Evolutionary conservation across 64 coral and sea anemone genomes (phyloP).

Genomic region (Montipora sp.): DNA sequence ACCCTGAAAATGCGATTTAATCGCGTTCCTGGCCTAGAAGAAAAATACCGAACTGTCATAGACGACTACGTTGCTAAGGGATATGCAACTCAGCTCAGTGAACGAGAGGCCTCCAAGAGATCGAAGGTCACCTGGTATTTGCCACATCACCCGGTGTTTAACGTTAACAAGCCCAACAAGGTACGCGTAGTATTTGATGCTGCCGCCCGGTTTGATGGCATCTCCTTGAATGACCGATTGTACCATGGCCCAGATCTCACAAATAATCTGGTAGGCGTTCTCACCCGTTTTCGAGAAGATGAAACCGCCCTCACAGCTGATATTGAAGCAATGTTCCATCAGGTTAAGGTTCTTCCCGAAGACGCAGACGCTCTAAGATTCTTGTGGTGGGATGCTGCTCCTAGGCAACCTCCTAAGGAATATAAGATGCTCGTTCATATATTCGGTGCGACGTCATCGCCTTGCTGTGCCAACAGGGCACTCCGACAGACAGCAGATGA

Average conservation of each 20-base stretch:
- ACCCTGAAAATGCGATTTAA: background rate
- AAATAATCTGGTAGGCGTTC: constrained; percentile 9
- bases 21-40: background rate
- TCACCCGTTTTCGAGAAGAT: background rate
- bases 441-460: background rate
- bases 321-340: constrained; percentile 48
- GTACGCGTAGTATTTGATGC: constrained; percentile 70
- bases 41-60: constrained; percentile 11
- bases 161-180: constrained; percentile 38
- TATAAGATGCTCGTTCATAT: constrained; percentile 54
- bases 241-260: constrained; percentile 9
- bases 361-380: constrained; percentile 32
- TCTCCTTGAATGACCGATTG: constrained; percentile 22
- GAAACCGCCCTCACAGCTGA: constrained; percentile 19
- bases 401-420: constrained; percentile 7
- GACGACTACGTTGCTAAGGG: constrained; percentile 6
- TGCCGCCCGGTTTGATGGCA: background rate
- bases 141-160: constrained; percentile 13
- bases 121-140: constrained; percentile 9
- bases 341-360: constrained; percentile 37
- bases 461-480: constrained; percentile 10
- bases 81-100: background rate
- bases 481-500: background rate
- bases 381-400: constrained; percentile 22
- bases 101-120: background rate